Evolutionary conservation across 2,888 invertebrate genomes (phyloP).

Genomic region (Lissocephala sabroskyi): DNA sequence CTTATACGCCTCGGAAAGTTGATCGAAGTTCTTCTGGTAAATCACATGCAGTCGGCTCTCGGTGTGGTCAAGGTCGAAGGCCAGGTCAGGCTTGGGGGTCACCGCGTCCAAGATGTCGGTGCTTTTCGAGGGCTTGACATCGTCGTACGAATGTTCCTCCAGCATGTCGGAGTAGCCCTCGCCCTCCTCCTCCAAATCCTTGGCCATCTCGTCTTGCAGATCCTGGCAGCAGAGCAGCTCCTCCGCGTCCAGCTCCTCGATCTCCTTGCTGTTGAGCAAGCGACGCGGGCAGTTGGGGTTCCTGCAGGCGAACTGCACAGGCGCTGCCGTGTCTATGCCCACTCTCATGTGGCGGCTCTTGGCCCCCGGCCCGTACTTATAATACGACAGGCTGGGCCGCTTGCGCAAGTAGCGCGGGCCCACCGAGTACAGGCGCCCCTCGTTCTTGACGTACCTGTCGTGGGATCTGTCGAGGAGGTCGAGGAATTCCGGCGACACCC

Average conservation of each 20-base stretch:
- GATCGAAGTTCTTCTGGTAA: neutral
- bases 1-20: no score
- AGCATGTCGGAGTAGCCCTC: no score
- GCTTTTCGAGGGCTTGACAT: no score
- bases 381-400: constrained; percentile 13
- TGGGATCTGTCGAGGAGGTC: constrained; percentile 12
- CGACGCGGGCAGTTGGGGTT: constrained; percentile 6
- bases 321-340: constrained; percentile 27
- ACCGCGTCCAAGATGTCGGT: no score
- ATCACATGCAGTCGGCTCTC: neutral
- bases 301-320: constrained; percentile 14
- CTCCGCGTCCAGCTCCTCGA: no score
- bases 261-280: no score
- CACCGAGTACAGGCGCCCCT: neutral
- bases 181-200: no score
- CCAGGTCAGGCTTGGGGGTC: no score
- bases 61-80: no score
- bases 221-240: no score
- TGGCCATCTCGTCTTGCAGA: no score
- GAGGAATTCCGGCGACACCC: constrained; percentile 22
- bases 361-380: constrained; percentile 12
- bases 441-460: neutral
- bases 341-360: constrained; percentile 20
- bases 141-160: no score
- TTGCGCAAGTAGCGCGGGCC: neutral